A percentile compares a stretch with the other conserved stretches of the same genome.
Evolutionary conservation across 1,140 invertebrate genomes (phyloP).

Genomic region (Thaumatotibia leucotreta): DNA sequence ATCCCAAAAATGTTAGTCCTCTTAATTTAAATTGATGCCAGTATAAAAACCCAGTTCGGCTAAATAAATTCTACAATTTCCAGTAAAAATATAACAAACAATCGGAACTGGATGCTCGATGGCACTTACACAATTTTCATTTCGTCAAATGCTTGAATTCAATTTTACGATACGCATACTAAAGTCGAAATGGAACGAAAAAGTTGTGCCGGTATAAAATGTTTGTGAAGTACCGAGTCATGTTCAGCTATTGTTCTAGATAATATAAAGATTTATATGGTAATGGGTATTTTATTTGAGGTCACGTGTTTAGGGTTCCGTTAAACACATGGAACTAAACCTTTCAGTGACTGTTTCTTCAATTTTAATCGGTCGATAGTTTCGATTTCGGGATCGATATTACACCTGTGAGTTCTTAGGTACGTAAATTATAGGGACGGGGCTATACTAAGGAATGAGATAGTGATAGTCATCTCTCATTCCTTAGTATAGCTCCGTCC

Average conservation of each 20-base stretch:
- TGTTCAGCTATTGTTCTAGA: slow-evolving; percentile 10
- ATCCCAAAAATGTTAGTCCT: not conserved
- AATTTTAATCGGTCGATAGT: too few species aligned
- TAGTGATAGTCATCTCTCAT: too few species aligned
- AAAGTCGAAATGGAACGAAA: not conserved
- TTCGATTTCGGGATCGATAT: too few species aligned
- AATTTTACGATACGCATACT: slow-evolving; percentile 5
- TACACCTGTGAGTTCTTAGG: too few species aligned
- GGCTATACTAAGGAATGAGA: too few species aligned
- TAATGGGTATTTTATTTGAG: slow-evolving; percentile 9
- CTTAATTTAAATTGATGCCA: not conserved
- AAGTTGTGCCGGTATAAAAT: not conserved
- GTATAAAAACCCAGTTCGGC: not conserved
- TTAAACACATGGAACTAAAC: not conserved
- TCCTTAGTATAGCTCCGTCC: too few species aligned
- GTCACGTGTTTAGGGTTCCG: not conserved
- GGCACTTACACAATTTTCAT: slow-evolving; percentile 1
- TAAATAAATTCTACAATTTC: not conserved
- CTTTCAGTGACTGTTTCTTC: too few species aligned
- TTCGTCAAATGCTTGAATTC: not conserved
- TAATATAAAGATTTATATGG: slow-evolving; percentile 8
- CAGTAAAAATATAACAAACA: not conserved
- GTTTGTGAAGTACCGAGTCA: slow-evolving; percentile 5
- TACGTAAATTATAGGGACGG: too few species aligned
- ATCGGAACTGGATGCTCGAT: not conserved